phyloP scores from a whole-genome alignment of 1,140 invertebrate genomes.

The Pseudomyrmex dendroicus region DNA sequence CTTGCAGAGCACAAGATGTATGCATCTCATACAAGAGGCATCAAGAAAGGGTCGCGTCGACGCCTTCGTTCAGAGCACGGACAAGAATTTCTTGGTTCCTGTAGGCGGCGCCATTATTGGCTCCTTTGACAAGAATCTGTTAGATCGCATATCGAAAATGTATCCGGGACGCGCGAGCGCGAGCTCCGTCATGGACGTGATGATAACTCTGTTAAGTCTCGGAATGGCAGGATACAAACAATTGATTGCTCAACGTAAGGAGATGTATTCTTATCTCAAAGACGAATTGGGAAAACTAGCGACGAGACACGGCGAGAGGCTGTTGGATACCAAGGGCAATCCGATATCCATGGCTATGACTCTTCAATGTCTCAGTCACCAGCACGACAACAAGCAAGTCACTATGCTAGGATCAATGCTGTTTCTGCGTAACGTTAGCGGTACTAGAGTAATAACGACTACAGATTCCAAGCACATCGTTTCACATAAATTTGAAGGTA shows the following conservation, averaged over 20 bases:
- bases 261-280: conserved; percentile 89
- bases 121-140: conserved; percentile 89
- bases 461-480: conserved; percentile 86
- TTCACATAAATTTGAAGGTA: conserved; percentile 87
- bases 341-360: conserved; percentile 91
- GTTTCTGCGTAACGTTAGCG: conserved; percentile 90
- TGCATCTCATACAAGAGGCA: conserved; percentile 91
- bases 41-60: conserved; percentile 89
- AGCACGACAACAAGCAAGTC: conserved; percentile 84
- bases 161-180: conserved; percentile 93
- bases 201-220: conserved; percentile 92
- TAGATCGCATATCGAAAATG: conserved; percentile 89
- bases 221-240: conserved; percentile 89
- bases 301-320: conserved; percentile 87
- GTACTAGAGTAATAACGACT: conserved; percentile 88
- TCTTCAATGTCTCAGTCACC: conserved; percentile 81
- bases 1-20: conserved; percentile 90
- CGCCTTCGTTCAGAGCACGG: conserved; percentile 94
- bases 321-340: conserved; percentile 90
- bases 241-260: conserved; percentile 88
- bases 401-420: conserved; percentile 90
- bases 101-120: conserved; percentile 94
- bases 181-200: conserved; percentile 91
- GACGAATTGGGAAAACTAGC: conserved; percentile 88
- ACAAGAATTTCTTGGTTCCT: conserved; percentile 96